Percentiles rank a stretch among this genome's conserved stretches.
phyloP scores from a whole-genome alignment of 2,888 invertebrate genomes.

The Catocala fraxini region DNA sequence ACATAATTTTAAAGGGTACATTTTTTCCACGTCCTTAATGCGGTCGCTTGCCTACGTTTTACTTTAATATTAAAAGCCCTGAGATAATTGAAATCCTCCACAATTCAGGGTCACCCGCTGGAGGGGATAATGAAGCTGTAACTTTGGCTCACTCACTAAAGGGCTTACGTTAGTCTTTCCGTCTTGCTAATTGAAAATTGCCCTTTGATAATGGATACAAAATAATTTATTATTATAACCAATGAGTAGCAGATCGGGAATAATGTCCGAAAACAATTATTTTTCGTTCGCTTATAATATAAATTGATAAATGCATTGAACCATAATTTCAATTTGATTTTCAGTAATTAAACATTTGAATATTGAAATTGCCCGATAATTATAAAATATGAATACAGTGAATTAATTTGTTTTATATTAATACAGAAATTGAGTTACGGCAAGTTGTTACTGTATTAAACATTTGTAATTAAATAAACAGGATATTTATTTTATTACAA shows the following conservation, averaged over 20 bases:
- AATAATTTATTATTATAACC: constrained; percentile 21
- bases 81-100: constrained; percentile 63
- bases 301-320: constrained; percentile 2
- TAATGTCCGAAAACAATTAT: background rate
- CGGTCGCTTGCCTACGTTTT: constrained; percentile 39
- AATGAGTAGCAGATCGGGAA: background rate
- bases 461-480: too few species aligned
- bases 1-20: constrained; percentile 36
- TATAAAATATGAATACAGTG: too few species aligned
- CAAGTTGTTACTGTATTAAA: too few species aligned
- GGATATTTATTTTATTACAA: too few species aligned
- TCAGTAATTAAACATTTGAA: background rate
- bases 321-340: constrained; percentile 3
- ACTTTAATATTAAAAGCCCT: constrained; percentile 50
- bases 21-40: constrained; percentile 34
- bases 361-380: too few species aligned
- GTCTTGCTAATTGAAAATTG: constrained; percentile 17
- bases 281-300: background rate
- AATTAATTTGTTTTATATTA: too few species aligned
- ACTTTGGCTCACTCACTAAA: constrained; percentile 31
- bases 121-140: constrained; percentile 50
- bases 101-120: constrained; percentile 36
- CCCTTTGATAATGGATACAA: constrained; percentile 12
- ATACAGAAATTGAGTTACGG: too few species aligned
- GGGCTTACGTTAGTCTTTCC: constrained; percentile 34